Conservation (phyloP, 2,797 vertebrate genomes). For the Eremophila alpestris region DNA sequence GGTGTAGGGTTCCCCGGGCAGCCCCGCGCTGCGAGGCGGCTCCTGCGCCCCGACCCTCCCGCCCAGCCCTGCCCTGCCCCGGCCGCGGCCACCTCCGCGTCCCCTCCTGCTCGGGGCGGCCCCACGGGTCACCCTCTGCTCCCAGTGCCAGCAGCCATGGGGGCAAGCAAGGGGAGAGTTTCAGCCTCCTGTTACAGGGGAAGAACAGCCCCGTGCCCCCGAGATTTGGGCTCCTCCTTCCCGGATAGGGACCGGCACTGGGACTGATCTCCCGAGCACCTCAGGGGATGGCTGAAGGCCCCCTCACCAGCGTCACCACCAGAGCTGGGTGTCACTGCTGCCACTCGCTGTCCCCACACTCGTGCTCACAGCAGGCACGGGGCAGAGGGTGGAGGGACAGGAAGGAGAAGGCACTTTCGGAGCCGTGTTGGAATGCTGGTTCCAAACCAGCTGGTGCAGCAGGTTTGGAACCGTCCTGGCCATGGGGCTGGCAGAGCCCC, state of each 20-base stretch:
- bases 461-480: neutral
- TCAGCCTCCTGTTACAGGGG: fast-evolving
- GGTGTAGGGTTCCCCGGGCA: constrained; percentile 77
- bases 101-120: neutral
- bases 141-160: neutral
- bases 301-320: fast-evolving
- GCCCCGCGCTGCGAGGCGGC: neutral
- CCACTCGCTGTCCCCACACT: neutral
- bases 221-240: neutral
- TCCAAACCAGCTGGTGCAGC: fast-evolving
- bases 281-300: neutral
- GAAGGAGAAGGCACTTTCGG: too few relatives aligned
- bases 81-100: neutral
- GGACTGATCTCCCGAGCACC: fast-evolving
- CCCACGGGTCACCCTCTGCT: neutral
- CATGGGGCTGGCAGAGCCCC: neutral
- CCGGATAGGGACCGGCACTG: fast-evolving
- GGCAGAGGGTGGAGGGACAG: neutral
- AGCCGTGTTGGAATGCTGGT: too few relatives aligned
- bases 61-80: neutral
- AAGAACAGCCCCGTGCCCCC: neutral
- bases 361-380: fast-evolving
- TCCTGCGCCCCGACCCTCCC: neutral
- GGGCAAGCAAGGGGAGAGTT: neutral
- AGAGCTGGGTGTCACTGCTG: neutral